Conservation (phyloP, 1,140 invertebrate species). For the Trissolcus basalis region DNA sequence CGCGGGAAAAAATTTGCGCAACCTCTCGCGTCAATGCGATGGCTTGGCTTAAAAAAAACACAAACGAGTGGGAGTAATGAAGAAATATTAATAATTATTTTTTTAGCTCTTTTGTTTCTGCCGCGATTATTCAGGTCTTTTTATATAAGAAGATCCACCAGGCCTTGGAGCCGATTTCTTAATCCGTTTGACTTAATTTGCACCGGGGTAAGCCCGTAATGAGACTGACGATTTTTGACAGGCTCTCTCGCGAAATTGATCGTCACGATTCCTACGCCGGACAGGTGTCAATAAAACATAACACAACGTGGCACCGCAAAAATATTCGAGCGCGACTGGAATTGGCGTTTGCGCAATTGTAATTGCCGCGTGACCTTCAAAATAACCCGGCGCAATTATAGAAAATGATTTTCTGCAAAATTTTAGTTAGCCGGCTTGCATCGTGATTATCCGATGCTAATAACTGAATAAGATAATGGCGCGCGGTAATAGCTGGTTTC, state of each 20-base stretch:
- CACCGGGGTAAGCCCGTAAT: too few relatives aligned
- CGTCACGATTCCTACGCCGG: conserved; percentile 17
- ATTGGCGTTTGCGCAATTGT: conserved; percentile 1
- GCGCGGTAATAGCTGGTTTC: conserved; percentile 11
- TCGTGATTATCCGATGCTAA: conserved; percentile 15
- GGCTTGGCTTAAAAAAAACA: conserved; percentile 20
- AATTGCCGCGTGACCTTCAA: conserved; percentile 26
- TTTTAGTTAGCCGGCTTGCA: conserved; percentile 17
- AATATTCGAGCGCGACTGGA: too few relatives aligned
- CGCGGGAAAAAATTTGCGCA: conserved; percentile 45
- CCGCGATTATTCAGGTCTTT: too few relatives aligned
- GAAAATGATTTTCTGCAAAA: conserved; percentile 14
- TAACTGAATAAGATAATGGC: conserved; percentile 13
- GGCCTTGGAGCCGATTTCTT: too few relatives aligned
- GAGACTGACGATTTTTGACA: too few relatives aligned
- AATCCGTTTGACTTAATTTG: too few relatives aligned
- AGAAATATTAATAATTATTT: too few relatives aligned
- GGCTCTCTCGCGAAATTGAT: neutral
- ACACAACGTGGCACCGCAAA: too few relatives aligned
- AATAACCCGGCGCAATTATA: conserved; percentile 6
- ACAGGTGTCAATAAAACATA: conserved; percentile 32
- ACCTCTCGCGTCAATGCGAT: conserved; percentile 30
- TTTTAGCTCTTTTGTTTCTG: too few relatives aligned
- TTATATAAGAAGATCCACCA: too few relatives aligned
- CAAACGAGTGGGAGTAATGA: neutral